These are phyloP conservation scores for Notothenia rossii DNA, from an alignment of 2,113 vertebrate genomes.

Conservation along the genomic window DNA sequence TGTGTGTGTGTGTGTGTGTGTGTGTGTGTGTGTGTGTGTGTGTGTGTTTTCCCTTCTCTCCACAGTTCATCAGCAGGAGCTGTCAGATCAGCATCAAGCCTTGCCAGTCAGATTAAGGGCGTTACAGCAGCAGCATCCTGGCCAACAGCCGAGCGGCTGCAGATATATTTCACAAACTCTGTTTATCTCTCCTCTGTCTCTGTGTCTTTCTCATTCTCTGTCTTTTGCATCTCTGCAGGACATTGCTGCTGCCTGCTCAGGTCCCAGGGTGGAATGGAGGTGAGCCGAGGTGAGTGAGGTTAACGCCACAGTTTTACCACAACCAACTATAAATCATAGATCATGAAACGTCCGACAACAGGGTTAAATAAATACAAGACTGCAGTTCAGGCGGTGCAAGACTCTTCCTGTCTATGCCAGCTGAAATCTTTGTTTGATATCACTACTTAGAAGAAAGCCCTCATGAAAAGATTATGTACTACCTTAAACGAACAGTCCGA, in stretches of 20 bases:
- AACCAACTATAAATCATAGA: background rate
- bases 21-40: slow-evolving; percentile 17
- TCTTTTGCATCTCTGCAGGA: slow-evolving; percentile 51
- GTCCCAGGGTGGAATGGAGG: slow-evolving; percentile 48
- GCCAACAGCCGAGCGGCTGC: slow-evolving; percentile 62
- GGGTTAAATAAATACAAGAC: slow-evolving; percentile 14
- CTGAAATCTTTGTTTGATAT: background rate
- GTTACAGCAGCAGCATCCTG: slow-evolving; percentile 72
- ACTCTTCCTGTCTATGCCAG: background rate
- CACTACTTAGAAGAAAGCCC: background rate
- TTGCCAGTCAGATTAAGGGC: slow-evolving; percentile 74
- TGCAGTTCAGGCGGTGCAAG: slow-evolving; percentile 14
- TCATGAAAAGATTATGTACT: background rate
- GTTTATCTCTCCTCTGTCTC: slow-evolving; percentile 61
- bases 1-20: slow-evolving; percentile 25
- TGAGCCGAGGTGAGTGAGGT: slow-evolving; percentile 32
- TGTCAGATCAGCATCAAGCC: slow-evolving; percentile 74
- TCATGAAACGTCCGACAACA: slow-evolving; percentile 23
- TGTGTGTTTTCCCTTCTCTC: slow-evolving; percentile 44
- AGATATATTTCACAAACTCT: slow-evolving; percentile 64
- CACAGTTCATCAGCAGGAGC: slow-evolving; percentile 63
- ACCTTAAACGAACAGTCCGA: background rate
- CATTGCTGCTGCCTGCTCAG: slow-evolving; percentile 18
- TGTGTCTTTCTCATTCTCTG: slow-evolving; percentile 28
- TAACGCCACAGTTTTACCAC: background rate